Conservation (phyloP, 2,797 vertebrate species). For the Gastrophryne carolinensis region DNA sequence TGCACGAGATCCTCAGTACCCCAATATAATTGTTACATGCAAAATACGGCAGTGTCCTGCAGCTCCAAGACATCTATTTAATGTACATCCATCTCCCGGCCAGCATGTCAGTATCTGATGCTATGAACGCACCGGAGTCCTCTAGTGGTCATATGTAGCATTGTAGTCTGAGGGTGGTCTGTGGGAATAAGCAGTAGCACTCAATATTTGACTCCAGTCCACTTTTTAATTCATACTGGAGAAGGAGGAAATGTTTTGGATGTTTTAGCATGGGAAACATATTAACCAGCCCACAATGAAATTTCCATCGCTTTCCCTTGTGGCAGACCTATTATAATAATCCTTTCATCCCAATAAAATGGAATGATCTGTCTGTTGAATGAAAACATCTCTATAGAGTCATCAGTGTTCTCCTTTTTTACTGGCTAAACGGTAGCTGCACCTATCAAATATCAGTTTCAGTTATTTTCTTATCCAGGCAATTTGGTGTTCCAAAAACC, state of each 20-base stretch:
- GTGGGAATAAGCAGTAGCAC: background rate
- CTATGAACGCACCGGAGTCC: background rate
- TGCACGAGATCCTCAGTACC: too few relatives aligned
- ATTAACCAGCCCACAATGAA: constrained; percentile 10
- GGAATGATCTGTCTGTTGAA: too few relatives aligned
- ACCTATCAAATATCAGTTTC: too few relatives aligned
- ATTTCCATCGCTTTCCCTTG: constrained; percentile 19
- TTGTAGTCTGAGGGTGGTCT: constrained; percentile 2
- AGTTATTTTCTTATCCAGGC: too few relatives aligned
- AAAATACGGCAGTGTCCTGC: too few relatives aligned
- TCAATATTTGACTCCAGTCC: background rate
- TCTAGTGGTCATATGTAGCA: background rate
- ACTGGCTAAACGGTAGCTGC: too few relatives aligned
- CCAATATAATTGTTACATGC: too few relatives aligned
- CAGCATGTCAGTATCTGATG: background rate
- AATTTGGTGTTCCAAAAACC: too few relatives aligned
- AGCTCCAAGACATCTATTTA: too few relatives aligned
- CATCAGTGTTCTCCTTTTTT: too few relatives aligned
- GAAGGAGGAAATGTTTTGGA: constrained; percentile 20
- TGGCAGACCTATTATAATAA: background rate
- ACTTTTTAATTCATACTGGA: constrained; percentile 1
- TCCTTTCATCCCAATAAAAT: background rate
- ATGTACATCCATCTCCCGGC: too few relatives aligned
- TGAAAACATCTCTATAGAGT: too few relatives aligned
- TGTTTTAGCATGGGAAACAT: background rate